Percentiles rank a stretch among this genome's conserved stretches.
These are phyloP conservation scores for Chelonus insularis DNA, from an alignment of 1,140 invertebrate species.

Conservation along the genomic window DNA sequence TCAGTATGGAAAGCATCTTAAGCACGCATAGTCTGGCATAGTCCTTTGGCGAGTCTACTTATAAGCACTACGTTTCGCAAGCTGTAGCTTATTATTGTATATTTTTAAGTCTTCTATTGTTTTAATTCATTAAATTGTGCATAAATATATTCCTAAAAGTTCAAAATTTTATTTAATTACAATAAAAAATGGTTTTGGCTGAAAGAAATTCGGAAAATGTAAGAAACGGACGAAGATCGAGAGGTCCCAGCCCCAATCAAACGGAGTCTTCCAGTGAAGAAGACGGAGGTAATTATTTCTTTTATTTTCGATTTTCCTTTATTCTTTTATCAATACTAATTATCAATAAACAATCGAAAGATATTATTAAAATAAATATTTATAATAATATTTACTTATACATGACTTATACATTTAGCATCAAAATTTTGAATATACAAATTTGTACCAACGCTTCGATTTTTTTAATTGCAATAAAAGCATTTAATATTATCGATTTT, in stretches of 20 bases:
- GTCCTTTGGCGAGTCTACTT: constrained; percentile 8
- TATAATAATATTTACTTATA: too few species aligned
- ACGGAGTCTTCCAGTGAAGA: constrained; percentile 80
- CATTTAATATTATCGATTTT: too few species aligned
- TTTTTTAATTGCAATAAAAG: too few species aligned
- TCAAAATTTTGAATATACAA: too few species aligned
- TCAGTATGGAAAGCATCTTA: constrained; percentile 20
- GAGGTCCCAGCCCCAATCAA: constrained; percentile 86
- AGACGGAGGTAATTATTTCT: constrained; percentile 68
- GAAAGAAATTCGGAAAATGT: constrained; percentile 80
- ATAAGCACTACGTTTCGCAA: constrained; percentile 34
- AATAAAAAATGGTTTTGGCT: constrained; percentile 77
- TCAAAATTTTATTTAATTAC: too few species aligned
- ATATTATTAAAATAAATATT: too few species aligned
- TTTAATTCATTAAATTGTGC: neutral
- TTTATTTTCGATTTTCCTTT: too few species aligned
- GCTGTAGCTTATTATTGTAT: constrained; percentile 39
- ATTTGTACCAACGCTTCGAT: too few species aligned
- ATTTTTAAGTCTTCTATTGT: constrained; percentile 21
- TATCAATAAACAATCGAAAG: too few species aligned
- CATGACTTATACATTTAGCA: too few species aligned
- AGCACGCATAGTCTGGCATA: constrained; percentile 26
- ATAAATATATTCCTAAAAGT: too few species aligned
- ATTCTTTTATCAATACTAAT: too few species aligned
- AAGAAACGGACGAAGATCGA: constrained; percentile 81